Base-by-base conservation (phyloP, 2,797 vertebrate species). In the Dendrocincla fuliginosa region DNA sequence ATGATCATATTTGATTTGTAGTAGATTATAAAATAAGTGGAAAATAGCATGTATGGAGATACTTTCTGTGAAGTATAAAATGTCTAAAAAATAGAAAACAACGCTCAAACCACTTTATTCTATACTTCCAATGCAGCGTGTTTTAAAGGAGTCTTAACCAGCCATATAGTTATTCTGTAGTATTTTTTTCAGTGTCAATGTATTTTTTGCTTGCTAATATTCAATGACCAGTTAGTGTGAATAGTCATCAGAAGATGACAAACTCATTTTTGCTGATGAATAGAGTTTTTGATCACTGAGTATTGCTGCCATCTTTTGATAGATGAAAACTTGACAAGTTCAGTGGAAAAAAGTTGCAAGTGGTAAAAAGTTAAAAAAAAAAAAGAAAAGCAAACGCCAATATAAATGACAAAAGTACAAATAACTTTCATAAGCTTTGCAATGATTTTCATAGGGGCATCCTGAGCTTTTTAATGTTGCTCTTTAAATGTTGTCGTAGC, bases 171-270 rank as follows among this genome's bases (percentile, higher is more conserved):
- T 77, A 5, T 55, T 55, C 13, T 13, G 2, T 57, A 4, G 35
- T 30, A 15, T 39, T 63, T 52, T 84, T 69, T 67, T 32, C 17
- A 27, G 3, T 49, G 5, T 78, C 14, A 30, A 6, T 0, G 0
- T 35, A 22, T n/a, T 60, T 84, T 41, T 84, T 89, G 3, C 13
- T 30, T 67, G 46, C 37, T 80, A 42, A 42, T 67, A 5, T 79
- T 53, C 11, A 46, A 30, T 24, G 33, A 73, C 16, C 11, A 50
- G 13, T 44, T 90, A 28, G 11, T 56, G 16, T 74, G 35, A 70
- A 41, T 28, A 81, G 23, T 25, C 73, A 14, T 61, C 44, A 67
- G 30, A 17, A 79, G 13, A 50, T n/a, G 61, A 39, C 8, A 65
- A 39, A 76, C 15, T 46, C 1, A 0, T 10, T 83, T 82, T 74